A percentile compares a stretch with the other conserved stretches of the same genome.
These are phyloP conservation scores for Acanthisitta chloris DNA, from an alignment of 2,113 vertebrate genomes.

Conservation along the genomic window DNA sequence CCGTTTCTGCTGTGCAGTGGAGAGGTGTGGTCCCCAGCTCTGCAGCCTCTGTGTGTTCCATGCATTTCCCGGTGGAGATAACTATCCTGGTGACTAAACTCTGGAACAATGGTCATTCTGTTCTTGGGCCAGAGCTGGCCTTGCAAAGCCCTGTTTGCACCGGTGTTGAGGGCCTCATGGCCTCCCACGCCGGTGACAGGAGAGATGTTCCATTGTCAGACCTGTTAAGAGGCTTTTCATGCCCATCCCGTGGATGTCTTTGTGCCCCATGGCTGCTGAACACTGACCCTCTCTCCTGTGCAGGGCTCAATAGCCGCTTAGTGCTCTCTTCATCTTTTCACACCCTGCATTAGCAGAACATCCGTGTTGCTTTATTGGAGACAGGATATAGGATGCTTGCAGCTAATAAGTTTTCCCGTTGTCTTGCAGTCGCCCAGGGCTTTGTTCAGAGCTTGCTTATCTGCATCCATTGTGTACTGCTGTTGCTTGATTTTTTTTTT, in stretches of 20 bases:
- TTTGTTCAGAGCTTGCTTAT: constrained; percentile 49
- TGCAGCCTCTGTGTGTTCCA: not conserved
- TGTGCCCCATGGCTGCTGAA: not conserved
- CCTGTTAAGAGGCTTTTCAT: not conserved
- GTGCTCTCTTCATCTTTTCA: constrained; percentile 1
- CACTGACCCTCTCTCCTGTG: not conserved
- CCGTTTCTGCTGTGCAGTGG: not conserved
- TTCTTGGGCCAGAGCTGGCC: not conserved
- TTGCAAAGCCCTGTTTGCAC: not conserved
- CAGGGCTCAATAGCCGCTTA: not conserved
- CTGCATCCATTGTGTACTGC: constrained; percentile 33
- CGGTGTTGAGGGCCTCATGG: not conserved
- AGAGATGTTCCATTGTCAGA: not conserved
- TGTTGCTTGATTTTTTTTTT: not conserved
- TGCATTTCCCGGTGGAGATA: not conserved
- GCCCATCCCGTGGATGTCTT: not conserved
- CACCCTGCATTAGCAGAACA: not conserved
- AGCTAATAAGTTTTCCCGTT: constrained; percentile 33
- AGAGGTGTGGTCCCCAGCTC: accelerated
- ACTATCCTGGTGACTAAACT: not conserved
- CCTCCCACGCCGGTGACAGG: not conserved
- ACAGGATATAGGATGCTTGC: constrained; percentile 40
- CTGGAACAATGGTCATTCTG: not conserved
- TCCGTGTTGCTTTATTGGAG: constrained; percentile 13
- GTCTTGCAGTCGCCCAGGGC: not conserved